Percentiles rank a stretch among this genome's conserved stretches.
Conservation (phyloP, 2,797 vertebrate species). For the Apogon hyalosoma region DNA sequence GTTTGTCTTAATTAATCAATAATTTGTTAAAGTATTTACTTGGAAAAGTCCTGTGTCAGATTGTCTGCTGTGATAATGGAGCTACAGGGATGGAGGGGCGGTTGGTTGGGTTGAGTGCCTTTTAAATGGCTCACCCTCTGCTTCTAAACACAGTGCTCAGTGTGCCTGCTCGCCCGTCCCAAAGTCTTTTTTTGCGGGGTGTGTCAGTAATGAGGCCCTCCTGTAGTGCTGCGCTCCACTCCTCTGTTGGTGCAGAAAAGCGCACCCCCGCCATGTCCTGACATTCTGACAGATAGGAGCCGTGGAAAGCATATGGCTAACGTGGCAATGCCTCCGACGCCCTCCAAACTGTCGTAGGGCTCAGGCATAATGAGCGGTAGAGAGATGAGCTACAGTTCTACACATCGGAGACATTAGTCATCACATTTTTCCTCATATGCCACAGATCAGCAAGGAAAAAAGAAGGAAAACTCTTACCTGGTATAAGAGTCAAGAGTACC, state of each 20-base stretch:
- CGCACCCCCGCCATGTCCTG: constrained; percentile 77
- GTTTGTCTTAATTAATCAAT: constrained; percentile 81
- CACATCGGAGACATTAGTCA: constrained; percentile 71
- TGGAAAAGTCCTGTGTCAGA: constrained; percentile 70
- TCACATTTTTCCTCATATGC: constrained; percentile 64
- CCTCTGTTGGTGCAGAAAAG: constrained; percentile 74
- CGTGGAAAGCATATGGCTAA: constrained; percentile 80
- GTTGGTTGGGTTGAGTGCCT: constrained; percentile 68
- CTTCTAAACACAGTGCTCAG: constrained; percentile 70
- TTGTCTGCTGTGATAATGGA: constrained; percentile 70
- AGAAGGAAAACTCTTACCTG: constrained; percentile 24
- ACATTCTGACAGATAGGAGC: constrained; percentile 83
- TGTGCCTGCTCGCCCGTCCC: constrained; percentile 61
- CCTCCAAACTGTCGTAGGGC: constrained; percentile 73
- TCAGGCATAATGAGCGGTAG: constrained; percentile 74
- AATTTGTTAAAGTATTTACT: constrained; percentile 77
- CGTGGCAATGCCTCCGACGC: constrained; percentile 68
- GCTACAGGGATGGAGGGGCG: constrained; percentile 43
- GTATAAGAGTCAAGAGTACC: constrained; percentile 45
- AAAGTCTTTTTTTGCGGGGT: constrained; percentile 57
- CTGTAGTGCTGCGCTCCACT: constrained; percentile 69
- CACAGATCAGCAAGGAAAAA: constrained; percentile 48
- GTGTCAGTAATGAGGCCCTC: constrained; percentile 79
- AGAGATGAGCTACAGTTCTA: constrained; percentile 60
- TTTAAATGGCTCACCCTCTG: constrained; percentile 76